Evolutionary conservation across 2,797 vertebrate species (phyloP).

Genomic region (Octomys mimax): DNA sequence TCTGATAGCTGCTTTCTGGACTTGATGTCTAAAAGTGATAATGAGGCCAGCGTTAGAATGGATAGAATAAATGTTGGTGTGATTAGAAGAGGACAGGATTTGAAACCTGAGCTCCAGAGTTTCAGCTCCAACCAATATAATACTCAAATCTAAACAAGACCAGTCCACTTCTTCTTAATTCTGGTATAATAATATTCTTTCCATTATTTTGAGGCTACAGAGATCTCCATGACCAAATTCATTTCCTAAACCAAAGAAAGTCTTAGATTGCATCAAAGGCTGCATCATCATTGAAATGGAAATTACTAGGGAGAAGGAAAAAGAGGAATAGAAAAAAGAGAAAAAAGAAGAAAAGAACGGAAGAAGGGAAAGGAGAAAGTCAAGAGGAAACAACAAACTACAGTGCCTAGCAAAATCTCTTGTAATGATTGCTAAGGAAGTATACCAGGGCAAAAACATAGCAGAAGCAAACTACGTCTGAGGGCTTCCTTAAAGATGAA

Average conservation of each 20-base stretch:
- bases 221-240: not conserved
- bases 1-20: not conserved
- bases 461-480: not conserved
- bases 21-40: not conserved
- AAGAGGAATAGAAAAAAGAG: not conserved
- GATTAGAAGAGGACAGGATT: not conserved
- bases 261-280: not conserved
- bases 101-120: not conserved
- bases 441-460: not conserved
- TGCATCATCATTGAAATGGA: not conserved
- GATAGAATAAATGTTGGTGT: not conserved
- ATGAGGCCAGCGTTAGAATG: slow-evolving; percentile 18
- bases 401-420: not conserved
- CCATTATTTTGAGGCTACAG: not conserved
- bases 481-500: slow-evolving; percentile 53
- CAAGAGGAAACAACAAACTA: not conserved
- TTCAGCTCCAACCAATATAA: not conserved
- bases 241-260: not conserved
- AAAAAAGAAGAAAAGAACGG: not conserved
- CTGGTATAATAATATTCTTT: not conserved
- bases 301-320: not conserved
- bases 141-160: not conserved
- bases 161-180: not conserved
- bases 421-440: not conserved
- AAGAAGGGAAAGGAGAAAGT: not conserved